Base-by-base conservation (phyloP, 2,113 vertebrate species). In the Panurus biarmicus region DNA sequence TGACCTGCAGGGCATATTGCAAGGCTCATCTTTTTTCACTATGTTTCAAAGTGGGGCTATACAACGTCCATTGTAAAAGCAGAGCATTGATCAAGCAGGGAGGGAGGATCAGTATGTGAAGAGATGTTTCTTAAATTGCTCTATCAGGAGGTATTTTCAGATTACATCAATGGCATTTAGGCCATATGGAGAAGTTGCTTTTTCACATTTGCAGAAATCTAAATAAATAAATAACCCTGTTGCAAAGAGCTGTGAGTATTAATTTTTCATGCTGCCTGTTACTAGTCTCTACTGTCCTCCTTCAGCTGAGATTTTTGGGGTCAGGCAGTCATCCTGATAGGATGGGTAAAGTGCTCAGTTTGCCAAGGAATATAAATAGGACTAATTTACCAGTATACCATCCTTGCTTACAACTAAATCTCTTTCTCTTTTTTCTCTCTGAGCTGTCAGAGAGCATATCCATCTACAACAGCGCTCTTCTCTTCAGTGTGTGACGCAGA, bases 21-120 rank as follows among this genome's bases (percentile, higher is more conserved):
- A 94, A 80, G 64, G 64, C 89, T 95, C 89, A 91, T 96, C 81
- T 89, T 93, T 94, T 95, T 85, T 85, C 85, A 85, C 84, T 97
- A 35, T 73, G 26, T 94, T 94, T 94, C 87, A 95, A 95, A 87
- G 93, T n/a, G 42, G 60, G 80, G 24, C 15, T 58, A 57, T 77
- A 95, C 51, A 93, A 91, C 78, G 79, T 86, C 65, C 73, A 75
- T 57, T 93, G 89, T 87, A 78, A 85, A 92, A 92, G 66, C 71
- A 86, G n/a, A 65, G n/a, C 93, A 93, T 91, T 93, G 96, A 93
- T 94, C 1, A 14, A 87, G 65, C 69, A 72, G 53, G 74, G 87
- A 87, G 54, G 78, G 81, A 89, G 48, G 80, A 84, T 78, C 76
- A 28, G 76, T 9, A 12, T 65, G 40, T 48, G 87, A 93, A 75